Evolutionary conservation across 2,113 vertebrate genomes (phyloP).

Genomic region (Pelecanoides urinatrix): DNA sequence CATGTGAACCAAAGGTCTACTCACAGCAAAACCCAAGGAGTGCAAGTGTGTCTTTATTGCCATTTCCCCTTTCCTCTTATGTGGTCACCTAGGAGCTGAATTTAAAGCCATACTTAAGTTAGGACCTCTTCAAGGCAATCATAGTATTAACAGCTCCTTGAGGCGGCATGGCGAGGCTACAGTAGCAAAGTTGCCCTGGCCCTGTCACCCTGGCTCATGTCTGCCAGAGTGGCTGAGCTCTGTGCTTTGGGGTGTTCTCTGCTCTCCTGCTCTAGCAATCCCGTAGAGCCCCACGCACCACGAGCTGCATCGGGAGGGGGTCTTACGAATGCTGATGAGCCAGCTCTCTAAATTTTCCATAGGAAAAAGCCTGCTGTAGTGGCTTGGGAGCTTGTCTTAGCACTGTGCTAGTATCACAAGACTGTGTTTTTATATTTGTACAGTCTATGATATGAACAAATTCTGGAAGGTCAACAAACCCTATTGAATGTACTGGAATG

Average conservation of each 20-base stretch:
- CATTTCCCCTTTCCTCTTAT: background rate
- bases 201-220: background rate
- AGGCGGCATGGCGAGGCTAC: background rate
- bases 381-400: background rate
- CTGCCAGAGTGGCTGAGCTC: background rate
- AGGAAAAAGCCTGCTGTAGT: too few relatives aligned
- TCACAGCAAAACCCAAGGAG: background rate
- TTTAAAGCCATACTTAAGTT: background rate
- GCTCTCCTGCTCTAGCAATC: background rate
- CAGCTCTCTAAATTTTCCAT: background rate
- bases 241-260: background rate
- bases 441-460: background rate
- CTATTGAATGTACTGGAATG: background rate
- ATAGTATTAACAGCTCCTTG: background rate
- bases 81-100: background rate
- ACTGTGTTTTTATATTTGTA: background rate
- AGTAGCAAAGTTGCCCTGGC: background rate
- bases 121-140: background rate
- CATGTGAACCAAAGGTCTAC: background rate
- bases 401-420: background rate
- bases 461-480: slow-evolving; percentile 24
- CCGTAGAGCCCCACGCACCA: background rate
- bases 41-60: background rate
- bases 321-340: background rate
- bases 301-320: accelerated